Evolutionary conservation across 2,113 vertebrate genomes (phyloP), one percentile per base, ranked within the genome.

Genomic region (Phylloscopus whistleri): DNA sequence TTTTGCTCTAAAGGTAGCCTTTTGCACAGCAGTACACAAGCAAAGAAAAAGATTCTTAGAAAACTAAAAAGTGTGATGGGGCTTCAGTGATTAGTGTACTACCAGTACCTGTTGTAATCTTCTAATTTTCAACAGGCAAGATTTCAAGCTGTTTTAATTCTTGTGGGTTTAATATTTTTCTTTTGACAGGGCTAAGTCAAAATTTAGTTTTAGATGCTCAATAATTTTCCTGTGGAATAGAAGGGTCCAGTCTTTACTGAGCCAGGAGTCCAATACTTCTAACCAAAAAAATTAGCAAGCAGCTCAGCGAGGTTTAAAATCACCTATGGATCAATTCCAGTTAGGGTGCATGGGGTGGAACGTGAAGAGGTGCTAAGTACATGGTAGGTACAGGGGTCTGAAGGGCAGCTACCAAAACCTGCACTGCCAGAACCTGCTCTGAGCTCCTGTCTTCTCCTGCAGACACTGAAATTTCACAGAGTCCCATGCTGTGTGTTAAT

Each of bases 311-410:
- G 35, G 53, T 91, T 87, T 87, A 68, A 55, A 31, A 27, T 70
- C 0, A 0, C 43, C 18, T 53, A 16, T 0, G 0, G 66, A 49
- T 78, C 22, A 24, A 60, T 82, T 84, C 31, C 55, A 51, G 10
- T 66, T 26, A 13, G 35, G 27, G 9, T 84, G 19, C 33, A 20
- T 18, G 48, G 41, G 28, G 16, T 87, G 23, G 17, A 26, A 59
- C 1, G 0, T 28, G n/a, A 70, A 55, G 67, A 30, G 53, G 6
- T 62, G 26, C 24, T 66, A 30, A 31, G 16, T 62, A 19, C 27
- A 1, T 73, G n/a, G 44, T 41, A 13, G 27, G 16, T 51, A 10
- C 67, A 12, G 27, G 43, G 16, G 6, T 58, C 59, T 13, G 9
- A 60, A 84, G 43, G 23, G 21, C 27, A 66, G 9, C 51, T 68